Evolutionary conservation across 2,113 vertebrate species (phyloP), one percentile per base, ranked within the genome.

Genomic region (Notothenia rossii): DNA sequence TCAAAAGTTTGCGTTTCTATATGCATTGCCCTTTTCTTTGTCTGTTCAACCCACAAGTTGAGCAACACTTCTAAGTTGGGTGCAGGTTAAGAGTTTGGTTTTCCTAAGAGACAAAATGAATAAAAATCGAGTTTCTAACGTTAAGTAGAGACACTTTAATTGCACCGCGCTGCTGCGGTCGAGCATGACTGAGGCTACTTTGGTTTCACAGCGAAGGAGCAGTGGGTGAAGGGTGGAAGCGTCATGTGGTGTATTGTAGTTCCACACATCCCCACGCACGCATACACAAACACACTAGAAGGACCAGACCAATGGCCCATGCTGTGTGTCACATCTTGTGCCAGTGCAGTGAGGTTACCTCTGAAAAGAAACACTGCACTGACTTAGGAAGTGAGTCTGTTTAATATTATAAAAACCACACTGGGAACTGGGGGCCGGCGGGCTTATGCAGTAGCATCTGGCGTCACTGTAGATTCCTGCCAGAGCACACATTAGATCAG

Each of bases 371-470:
- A 77, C 45, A 45, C 64, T 54, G 72, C 70, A 56, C 29, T n/a
- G n/a, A 78, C 65, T 49, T 46, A 79, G 72, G 75, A 82, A 85
- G 64, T 63, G 84, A 51, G 79, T 81, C 82, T 90, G 83, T 86
- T 91, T 90, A 88, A 91, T 89, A 86, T 88, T 80, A 87, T 77
- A 87, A 86, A 91, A 90, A 82, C 76, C 82, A 76, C 90, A 76
- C 48, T 55, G 63, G 83, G 86, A 87, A 75, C 48, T 59, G 60
- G 82, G 86, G 87, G 78, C 60, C 64, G 60, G 73, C 14, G 8
- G 77, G 76, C 82, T 87, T 87, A 59, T 83, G 84, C 74, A 84
- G 87, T 59, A 88, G 92, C 92, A 93, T 91, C 90, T 93, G 93
- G 89, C 83, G 70, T 89, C 93, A 73, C 82, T 59, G 2, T 83